phyloP scores from a whole-genome alignment of 2,797 vertebrate genomes.

The Xiphophorus birchmanni region DNA sequence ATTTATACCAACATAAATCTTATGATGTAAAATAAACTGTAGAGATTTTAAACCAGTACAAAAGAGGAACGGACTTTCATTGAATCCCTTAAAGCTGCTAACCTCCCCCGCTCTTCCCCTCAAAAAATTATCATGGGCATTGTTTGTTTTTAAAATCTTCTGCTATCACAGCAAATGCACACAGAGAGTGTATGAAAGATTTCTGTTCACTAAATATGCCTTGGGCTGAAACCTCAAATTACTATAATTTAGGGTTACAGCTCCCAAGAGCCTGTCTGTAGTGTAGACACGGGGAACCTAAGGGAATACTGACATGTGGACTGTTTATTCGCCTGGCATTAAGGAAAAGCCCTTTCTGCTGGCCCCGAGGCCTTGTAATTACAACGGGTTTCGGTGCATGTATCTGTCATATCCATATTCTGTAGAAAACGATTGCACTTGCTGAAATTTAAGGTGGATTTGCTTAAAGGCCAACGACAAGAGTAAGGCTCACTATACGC shows the following conservation, averaged over 20 bases:
- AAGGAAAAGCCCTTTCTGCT: slow-evolving; percentile 22
- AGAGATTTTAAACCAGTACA: not conserved
- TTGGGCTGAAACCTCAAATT: slow-evolving; percentile 62
- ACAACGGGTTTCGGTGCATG: slow-evolving; percentile 45
- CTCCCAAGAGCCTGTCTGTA: slow-evolving; percentile 46
- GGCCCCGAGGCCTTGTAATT: slow-evolving; percentile 56
- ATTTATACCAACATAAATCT: not conserved
- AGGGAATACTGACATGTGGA: slow-evolving; percentile 31
- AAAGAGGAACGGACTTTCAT: not conserved
- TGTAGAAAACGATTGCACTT: slow-evolving; percentile 29
- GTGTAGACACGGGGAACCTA: slow-evolving; percentile 28
- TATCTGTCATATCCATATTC: slow-evolving; percentile 23
- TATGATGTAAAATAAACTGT: not conserved
- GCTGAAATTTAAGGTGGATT: slow-evolving; percentile 41
- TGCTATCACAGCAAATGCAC: slow-evolving; percentile 41
- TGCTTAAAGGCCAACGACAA: slow-evolving; percentile 44
- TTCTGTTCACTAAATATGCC: slow-evolving; percentile 51
- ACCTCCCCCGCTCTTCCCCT: not conserved
- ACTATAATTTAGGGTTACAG: slow-evolving; percentile 61
- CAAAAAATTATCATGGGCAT: slow-evolving; percentile 22
- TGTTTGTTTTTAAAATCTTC: slow-evolving; percentile 49
- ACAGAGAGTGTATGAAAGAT: slow-evolving; percentile 48
- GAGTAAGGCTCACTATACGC: slow-evolving; percentile 52
- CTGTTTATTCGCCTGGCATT: slow-evolving; percentile 41
- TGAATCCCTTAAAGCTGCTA: not conserved